Evolutionary conservation across 2,888 invertebrate genomes (phyloP).

Genomic region (Neocrepidodera transversa): DNA sequence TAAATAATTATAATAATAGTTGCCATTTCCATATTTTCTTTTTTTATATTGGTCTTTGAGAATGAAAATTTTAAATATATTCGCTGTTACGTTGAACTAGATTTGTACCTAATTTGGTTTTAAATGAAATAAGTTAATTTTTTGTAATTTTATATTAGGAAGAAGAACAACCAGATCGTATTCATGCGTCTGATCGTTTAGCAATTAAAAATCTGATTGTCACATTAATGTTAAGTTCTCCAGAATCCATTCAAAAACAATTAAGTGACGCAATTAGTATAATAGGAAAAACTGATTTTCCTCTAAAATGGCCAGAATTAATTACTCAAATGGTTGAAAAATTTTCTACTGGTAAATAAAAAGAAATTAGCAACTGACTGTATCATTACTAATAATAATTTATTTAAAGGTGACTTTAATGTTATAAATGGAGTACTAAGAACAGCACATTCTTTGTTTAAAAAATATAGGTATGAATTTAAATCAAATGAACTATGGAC

Average conservation of each 20-base stretch:
- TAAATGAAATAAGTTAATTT: no score
- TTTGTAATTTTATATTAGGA: slow-evolving; percentile 56
- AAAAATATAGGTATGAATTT: slow-evolving; percentile 93
- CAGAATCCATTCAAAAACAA: slow-evolving; percentile 90
- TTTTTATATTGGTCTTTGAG: no score
- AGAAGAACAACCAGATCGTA: slow-evolving; percentile 80
- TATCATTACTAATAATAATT: not conserved
- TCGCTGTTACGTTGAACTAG: no score
- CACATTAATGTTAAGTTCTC: slow-evolving; percentile 90
- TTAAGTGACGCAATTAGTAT: slow-evolving; percentile 94
- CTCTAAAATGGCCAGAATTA: slow-evolving; percentile 93
- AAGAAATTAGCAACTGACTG: not conserved
- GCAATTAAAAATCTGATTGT: slow-evolving; percentile 88
- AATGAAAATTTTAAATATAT: no score
- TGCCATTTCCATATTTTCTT: no score
- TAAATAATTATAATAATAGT: no score
- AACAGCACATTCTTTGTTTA: slow-evolving; percentile 96
- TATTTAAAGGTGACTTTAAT: slow-evolving; percentile 82
- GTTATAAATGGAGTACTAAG: slow-evolving; percentile 93
- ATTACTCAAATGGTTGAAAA: slow-evolving; percentile 93
- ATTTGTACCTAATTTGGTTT: no score
- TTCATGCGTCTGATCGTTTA: slow-evolving; percentile 79
- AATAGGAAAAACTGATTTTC: slow-evolving; percentile 97
- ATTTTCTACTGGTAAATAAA: slow-evolving; percentile 73
- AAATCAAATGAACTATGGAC: slow-evolving; percentile 94